A percentile compares a stretch with the other conserved stretches of the same genome.
phyloP scores from a whole-genome alignment of 35 echinoderm and acorn worm species.

The Anneissia japonica region DNA sequence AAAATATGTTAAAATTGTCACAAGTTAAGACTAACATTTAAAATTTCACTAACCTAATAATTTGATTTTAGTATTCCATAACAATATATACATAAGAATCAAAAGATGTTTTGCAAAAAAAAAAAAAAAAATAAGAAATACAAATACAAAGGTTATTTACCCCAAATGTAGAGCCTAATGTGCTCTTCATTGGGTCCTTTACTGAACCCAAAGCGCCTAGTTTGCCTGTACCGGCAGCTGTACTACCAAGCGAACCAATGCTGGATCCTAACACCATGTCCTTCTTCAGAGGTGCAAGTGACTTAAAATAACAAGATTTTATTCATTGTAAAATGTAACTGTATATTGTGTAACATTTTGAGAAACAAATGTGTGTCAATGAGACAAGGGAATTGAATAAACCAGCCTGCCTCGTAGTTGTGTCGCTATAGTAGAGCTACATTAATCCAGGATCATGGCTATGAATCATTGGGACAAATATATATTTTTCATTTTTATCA shows the following conservation, averaged over 20 bases:
- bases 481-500: neutral
- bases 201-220: conserved; percentile 39
- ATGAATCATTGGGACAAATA: neutral
- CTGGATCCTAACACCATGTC: conserved; percentile 54
- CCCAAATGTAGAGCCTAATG: conserved; percentile 53
- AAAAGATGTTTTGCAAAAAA: too few relatives aligned
- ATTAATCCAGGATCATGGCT: neutral
- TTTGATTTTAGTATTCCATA: too few relatives aligned
- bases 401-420: neutral
- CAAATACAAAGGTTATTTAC: conserved; percentile 44
- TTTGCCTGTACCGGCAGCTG: conserved; percentile 45
- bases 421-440: neutral
- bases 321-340: neutral
- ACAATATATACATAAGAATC: too few relatives aligned
- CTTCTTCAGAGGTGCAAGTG: conserved; percentile 64
- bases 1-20: too few relatives aligned
- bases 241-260: conserved; percentile 49
- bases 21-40: too few relatives aligned
- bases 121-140: too few relatives aligned
- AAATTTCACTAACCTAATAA: too few relatives aligned
- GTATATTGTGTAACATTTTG: neutral
- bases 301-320: too few relatives aligned
- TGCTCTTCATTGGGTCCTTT: conserved; percentile 22
- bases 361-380: neutral
- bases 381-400: neutral